Base-by-base conservation (phyloP, 2,888 invertebrate species). In the Liodrosophila aerea region DNA sequence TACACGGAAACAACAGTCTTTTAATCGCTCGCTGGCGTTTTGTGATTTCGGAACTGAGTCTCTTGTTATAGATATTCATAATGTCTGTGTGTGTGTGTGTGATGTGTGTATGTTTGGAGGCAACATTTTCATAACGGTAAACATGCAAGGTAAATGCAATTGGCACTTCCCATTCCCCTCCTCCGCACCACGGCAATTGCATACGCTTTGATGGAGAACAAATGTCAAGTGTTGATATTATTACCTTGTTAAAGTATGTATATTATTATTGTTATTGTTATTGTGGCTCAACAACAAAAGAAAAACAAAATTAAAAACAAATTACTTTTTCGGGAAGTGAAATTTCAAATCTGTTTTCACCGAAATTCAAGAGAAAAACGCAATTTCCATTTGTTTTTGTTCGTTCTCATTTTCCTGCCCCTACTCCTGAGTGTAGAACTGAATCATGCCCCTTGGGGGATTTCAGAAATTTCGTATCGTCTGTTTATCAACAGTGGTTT, bases 1-100 rank as follows among this genome's bases (percentile, higher is more conserved):
- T 83, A 86, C 83, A 76, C 83, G 83, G 83, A 84, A 84, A 83
- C 64, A 82, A 63, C 41, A 53, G 56, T 56, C 52, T 56, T 46
- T 64, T 57, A 67, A 73, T 50, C 61, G 62, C 37, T 56, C 16
- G 36, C n/a, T 47, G 11, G 49, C 57, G 50, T n/a, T 64, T 47
- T 47, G 30, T n/a, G 22, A 22, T 22, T 22, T 22, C 22, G 22
- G 27, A 47, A 15, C 9, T 29, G 29, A 44, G 34, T 13, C 7
- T 16, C 15, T 54, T 27, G 50, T 45, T 15, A 53, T 66, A 59
- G 60, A 76, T 62, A 75, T 62, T 64, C 31, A 34, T 37, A 30
- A 27, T 40, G 43, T 22, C n/a, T n/a, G n/a, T n/a, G n/a, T n/a
- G n/a, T n/a, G n/a, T n/a, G n/a, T n/a, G n/a, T n/a, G n/a, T n/a